phyloP scores from a whole-genome alignment of 2,113 vertebrate genomes.

The Formicarius rufipectus region DNA sequence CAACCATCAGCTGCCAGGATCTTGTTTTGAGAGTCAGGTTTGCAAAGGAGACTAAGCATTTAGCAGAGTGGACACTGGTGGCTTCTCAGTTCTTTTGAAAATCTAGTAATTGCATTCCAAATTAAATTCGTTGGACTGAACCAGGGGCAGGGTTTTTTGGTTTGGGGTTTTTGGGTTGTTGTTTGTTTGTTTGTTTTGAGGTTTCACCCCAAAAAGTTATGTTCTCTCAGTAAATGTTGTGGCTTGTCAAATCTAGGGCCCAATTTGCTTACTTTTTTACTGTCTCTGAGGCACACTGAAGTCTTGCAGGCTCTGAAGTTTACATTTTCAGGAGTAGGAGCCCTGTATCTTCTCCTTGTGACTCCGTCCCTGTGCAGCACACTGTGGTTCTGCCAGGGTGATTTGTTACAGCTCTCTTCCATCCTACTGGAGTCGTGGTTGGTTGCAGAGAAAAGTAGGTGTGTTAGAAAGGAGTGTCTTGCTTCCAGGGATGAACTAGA shows the following conservation, averaged over 20 bases:
- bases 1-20: neutral
- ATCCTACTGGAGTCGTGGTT: neutral
- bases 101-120: neutral
- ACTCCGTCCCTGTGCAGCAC: neutral
- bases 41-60: neutral
- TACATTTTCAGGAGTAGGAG: neutral
- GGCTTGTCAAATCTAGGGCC: neutral
- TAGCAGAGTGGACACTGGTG: neutral
- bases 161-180: no score
- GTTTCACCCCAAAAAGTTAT: neutral
- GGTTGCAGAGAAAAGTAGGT: neutral
- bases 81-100: neutral
- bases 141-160: neutral
- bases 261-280: neutral
- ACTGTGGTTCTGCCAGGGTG: fast-evolving
- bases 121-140: neutral
- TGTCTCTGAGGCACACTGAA: neutral
- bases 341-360: neutral
- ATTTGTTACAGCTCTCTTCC: neutral
- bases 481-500: neutral
- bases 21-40: neutral
- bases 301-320: neutral
- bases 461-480: neutral
- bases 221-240: neutral
- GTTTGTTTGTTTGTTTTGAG: no score